Percentiles rank a stretch among this genome's conserved stretches.
Evolutionary conservation across 2,113 vertebrate genomes (phyloP).

Genomic region (Semnornis frantzii): DNA sequence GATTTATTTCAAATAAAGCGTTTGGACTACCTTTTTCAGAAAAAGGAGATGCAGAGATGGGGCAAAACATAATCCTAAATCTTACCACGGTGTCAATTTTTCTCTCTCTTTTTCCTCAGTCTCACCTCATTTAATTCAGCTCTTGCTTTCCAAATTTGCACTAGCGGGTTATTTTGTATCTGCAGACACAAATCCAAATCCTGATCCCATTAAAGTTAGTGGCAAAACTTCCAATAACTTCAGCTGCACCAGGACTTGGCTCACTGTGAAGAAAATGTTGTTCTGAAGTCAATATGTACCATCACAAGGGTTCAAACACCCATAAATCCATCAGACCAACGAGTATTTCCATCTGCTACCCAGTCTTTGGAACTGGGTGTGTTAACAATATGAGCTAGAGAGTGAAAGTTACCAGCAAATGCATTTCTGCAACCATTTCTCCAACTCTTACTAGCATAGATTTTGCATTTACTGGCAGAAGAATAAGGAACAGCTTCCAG

Average conservation of each 20-base stretch:
- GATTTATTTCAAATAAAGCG: not conserved
- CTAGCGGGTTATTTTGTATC: slow-evolving; percentile 17
- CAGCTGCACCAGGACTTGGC: slow-evolving; percentile 31
- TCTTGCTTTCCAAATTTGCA: slow-evolving; percentile 17
- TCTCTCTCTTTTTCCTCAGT: not conserved
- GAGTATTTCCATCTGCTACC: slow-evolving; percentile 62
- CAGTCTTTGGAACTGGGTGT: not conserved
- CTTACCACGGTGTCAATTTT: not conserved
- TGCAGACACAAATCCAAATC: slow-evolving; percentile 44
- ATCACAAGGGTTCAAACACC: slow-evolving; percentile 41
- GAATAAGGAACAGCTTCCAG: not conserved
- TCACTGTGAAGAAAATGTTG: slow-evolving; percentile 49
- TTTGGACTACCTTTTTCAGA: not conserved
- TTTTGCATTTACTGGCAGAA: slow-evolving; percentile 10
- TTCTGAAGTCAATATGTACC: slow-evolving; percentile 39
- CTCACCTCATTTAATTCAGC: slow-evolving; percentile 28
- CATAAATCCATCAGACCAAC: slow-evolving; percentile 56
- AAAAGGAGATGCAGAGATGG: not conserved
- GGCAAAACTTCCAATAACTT: slow-evolving; percentile 56
- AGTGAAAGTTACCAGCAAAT: slow-evolving; percentile 63
- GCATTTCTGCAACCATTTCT: slow-evolving; percentile 30
- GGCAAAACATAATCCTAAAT: not conserved
- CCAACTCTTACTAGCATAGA: not conserved
- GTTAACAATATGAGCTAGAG: slow-evolving; percentile 48
- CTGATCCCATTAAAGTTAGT: slow-evolving; percentile 51